Conservation (phyloP, 1,140 invertebrate genomes). For the Drosophila kohkoa region DNA sequence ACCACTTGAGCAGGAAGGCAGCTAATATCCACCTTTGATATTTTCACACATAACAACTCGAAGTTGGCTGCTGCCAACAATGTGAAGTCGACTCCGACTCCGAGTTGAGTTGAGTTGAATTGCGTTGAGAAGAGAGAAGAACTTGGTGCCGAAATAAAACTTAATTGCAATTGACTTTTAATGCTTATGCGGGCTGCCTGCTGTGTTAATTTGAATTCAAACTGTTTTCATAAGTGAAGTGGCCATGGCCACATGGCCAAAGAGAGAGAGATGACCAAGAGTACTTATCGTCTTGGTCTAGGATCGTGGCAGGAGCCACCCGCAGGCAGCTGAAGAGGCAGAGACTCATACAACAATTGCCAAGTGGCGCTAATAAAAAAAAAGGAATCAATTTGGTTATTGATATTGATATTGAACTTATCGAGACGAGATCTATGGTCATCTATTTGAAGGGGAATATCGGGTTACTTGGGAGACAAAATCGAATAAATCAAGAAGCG, state of each 20-base stretch:
- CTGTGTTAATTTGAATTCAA: constrained; percentile 81
- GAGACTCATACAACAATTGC: constrained; percentile 22
- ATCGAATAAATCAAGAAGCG: constrained; percentile 67
- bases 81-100: neutral
- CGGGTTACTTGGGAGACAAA: constrained; percentile 52
- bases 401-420: constrained; percentile 31
- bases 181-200: constrained; percentile 66
- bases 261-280: neutral
- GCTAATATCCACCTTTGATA: constrained; percentile 67
- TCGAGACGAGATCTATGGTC: neutral
- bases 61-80: neutral
- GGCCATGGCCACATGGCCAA: constrained; percentile 30
- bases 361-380: constrained; percentile 46
- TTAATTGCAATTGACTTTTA: constrained; percentile 82
- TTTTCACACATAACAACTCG: constrained; percentile 65
- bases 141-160: constrained; percentile 57
- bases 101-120: neutral
- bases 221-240: constrained; percentile 71
- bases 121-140: neutral
- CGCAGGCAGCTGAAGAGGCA: constrained; percentile 13
- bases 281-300: neutral
- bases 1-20: constrained; percentile 64
- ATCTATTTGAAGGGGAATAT: constrained; percentile 6
- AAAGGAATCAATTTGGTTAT: constrained; percentile 22
- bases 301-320: constrained; percentile 21